Evolutionary conservation across 2,888 invertebrate genomes (phyloP), one percentile per base, ranked within the genome.

Genomic region (Chymomyza fuscimana): DNA sequence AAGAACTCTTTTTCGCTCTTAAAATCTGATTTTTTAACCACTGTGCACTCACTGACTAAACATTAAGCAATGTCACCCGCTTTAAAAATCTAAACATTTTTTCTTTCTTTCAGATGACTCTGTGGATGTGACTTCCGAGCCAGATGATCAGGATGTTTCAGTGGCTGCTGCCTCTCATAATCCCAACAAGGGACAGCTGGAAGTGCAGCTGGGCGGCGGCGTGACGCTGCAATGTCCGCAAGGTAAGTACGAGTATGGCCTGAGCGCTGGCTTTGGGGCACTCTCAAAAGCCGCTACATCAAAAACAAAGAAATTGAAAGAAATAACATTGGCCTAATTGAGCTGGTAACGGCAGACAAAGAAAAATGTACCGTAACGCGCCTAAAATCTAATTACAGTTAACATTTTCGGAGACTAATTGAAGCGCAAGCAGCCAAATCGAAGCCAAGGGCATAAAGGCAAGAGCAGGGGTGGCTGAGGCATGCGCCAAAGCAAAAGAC

Each of bases 141-240:
- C 94, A 25, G 93, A 93, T 79, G 94, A 94, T 86, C 92, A 93
- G 77, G 92, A 92, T 76, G 93, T 93, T 74, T 93, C 93, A 2
- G 93, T 93, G 25, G 93, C 94, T 52, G 92, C 92, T 65, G 92
- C 92, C 65, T 92, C 92, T 6, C 92, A 92, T 68, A 92, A 92
- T 81, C 92, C 92, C 12, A 92, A 91, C 67, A 92, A 92, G 69
- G 94, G 95, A 81, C 95, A 95, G 85, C 94, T 96, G 72, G 97
- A 97, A 87, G 97, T 97, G 56, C 95, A 96, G 67, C 93, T 97
- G 25, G 97, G 97, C 6, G 97, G 97, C 7, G 96, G 96, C 63
- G 96, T 97, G 52, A 96, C 96, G 77, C 93, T 97, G 58, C 96
- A 97, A 86, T 97, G 97, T 90, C 96, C 96, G 67, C 95, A 95